A percentile compares a stretch with the other conserved stretches of the same genome.
phyloP scores from a whole-genome alignment of 2,113 vertebrate genomes.

The Brachyhypopomus gauderio region DNA sequence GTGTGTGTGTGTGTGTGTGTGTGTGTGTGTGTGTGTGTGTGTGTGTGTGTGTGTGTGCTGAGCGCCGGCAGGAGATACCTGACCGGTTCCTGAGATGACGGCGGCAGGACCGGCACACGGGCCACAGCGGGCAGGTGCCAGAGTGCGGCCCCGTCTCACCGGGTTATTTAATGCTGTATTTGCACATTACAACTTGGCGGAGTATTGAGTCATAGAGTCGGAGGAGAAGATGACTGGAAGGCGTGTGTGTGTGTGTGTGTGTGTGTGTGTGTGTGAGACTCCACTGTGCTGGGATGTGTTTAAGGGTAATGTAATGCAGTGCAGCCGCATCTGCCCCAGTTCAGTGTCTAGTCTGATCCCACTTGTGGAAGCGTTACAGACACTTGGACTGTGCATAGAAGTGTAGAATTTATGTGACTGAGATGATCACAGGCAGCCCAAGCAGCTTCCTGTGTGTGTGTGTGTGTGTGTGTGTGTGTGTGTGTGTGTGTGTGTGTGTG shows the following conservation, averaged over 20 bases:
- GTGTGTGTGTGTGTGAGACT: background rate
- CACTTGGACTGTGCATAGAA: background rate
- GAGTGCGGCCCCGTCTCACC: background rate
- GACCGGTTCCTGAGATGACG: too few relatives aligned
- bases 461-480: slow-evolving; percentile 2
- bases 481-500: background rate
- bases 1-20: too few relatives aligned
- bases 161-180: slow-evolving; percentile 18
- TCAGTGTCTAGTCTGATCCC: background rate
- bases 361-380: slow-evolving; percentile 16
- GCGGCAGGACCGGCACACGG: too few relatives aligned
- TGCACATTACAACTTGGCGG: slow-evolving; percentile 19
- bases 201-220: slow-evolving; percentile 29
- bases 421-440: slow-evolving; percentile 34
- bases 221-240: slow-evolving; percentile 21
- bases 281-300: background rate
- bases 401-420: slow-evolving; percentile 22
- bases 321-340: background rate
- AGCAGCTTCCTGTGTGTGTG: slow-evolving; percentile 32
- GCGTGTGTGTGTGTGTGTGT: slow-evolving; percentile 4
- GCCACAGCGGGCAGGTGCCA: background rate
- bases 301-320: background rate
- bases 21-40: too few relatives aligned
- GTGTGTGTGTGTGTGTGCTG: too few relatives aligned
- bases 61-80: too few relatives aligned